Evolutionary conservation across 2,797 vertebrate species (phyloP).

Genomic region (Gila robusta): DNA sequence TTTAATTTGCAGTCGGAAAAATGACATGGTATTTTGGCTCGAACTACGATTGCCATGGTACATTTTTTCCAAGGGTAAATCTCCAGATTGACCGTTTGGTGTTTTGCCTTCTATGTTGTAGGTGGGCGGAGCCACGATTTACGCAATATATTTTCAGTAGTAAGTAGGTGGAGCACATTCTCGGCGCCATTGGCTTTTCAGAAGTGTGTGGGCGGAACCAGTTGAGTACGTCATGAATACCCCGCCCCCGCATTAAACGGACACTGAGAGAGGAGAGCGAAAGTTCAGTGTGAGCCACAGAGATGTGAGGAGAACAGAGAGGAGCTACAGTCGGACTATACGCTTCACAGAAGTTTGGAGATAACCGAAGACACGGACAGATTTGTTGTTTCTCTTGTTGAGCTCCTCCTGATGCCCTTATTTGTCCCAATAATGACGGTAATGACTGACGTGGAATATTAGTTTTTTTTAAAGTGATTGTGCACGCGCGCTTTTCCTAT

Average conservation of each 20-base stretch:
- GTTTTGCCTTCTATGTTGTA: slow-evolving; percentile 5
- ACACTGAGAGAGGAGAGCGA: slow-evolving; percentile 70
- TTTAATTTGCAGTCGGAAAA: not conserved
- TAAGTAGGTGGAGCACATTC: slow-evolving; percentile 18
- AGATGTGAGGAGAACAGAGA: slow-evolving; percentile 58
- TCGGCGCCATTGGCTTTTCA: not conserved
- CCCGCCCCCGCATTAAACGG: slow-evolving; percentile 62
- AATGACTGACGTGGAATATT: slow-evolving; percentile 1
- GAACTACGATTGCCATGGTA: not conserved
- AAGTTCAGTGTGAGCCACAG: slow-evolving; percentile 76
- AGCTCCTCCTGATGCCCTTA: not conserved
- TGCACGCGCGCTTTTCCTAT: slow-evolving; percentile 10
- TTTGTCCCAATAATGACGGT: slow-evolving; percentile 25
- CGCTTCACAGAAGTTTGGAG: slow-evolving; percentile 17
- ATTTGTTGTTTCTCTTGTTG: not conserved
- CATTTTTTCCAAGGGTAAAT: not conserved
- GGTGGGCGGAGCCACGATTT: slow-evolving; percentile 5
- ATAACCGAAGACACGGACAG: slow-evolving; percentile 10
- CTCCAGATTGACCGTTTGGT: no score
- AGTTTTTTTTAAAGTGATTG: not conserved
- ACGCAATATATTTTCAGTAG: slow-evolving; percentile 6
- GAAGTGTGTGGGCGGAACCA: slow-evolving; percentile 38
- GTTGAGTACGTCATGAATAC: slow-evolving; percentile 58
- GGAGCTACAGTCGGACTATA: slow-evolving; percentile 2
- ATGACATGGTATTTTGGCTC: not conserved